A percentile compares a stretch with the other conserved stretches of the same genome.
Evolutionary conservation across 2,113 vertebrate species (phyloP).

Genomic region (Otolemur garnettii): DNA sequence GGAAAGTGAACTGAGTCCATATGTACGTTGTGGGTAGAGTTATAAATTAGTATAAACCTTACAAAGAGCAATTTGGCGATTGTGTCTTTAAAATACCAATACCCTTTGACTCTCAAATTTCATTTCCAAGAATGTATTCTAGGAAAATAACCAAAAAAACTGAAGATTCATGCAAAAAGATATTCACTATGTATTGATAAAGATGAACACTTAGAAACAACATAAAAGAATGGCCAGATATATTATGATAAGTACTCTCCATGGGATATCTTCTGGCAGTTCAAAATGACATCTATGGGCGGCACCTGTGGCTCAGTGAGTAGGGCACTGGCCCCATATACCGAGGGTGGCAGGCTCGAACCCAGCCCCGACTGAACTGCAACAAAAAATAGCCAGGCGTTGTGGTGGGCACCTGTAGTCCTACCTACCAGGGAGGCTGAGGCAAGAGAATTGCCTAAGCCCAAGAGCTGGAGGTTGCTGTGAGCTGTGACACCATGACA

Average conservation of each 20-base stretch:
- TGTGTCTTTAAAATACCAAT: conserved; percentile 15
- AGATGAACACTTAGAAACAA: conserved; percentile 38
- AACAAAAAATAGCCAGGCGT: too few relatives aligned
- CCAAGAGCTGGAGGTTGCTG: too few relatives aligned
- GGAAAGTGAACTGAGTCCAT: neutral
- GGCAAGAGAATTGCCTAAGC: too few relatives aligned
- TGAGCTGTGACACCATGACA: too few relatives aligned
- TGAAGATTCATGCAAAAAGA: conserved; percentile 18
- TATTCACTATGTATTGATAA: neutral
- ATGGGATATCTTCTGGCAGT: neutral
- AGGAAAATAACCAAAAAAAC: conserved; percentile 37
- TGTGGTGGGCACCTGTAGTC: too few relatives aligned
- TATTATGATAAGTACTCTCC: neutral
- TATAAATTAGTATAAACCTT: neutral
- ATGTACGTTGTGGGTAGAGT: neutral
- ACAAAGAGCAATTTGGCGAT: conserved; percentile 17
- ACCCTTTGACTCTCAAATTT: conserved; percentile 6
- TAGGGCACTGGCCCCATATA: too few relatives aligned
- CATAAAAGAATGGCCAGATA: neutral
- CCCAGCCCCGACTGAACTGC: too few relatives aligned
- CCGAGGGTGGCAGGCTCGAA: too few relatives aligned
- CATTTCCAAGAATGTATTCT: conserved; percentile 33
- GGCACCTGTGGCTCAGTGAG: too few relatives aligned
- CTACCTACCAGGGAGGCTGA: too few relatives aligned
- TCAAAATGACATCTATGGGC: neutral